phyloP scores from a whole-genome alignment of 2,888 invertebrate species.

The Lasiommata megera region DNA sequence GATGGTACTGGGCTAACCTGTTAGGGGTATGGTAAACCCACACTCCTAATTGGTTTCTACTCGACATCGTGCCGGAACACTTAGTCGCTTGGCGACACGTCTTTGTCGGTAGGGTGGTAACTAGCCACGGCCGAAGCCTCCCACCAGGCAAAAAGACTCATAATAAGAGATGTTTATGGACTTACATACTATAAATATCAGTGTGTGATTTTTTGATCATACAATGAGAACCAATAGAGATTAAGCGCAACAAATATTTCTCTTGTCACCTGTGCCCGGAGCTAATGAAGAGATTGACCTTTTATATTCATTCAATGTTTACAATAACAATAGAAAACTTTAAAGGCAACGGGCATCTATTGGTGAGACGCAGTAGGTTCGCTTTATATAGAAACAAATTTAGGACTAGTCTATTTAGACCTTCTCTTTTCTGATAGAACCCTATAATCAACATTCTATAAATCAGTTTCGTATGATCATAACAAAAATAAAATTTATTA shows the following conservation, averaged over 20 bases:
- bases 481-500: no score
- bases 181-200: neutral
- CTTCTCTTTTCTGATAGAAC: no score
- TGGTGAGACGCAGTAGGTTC: conserved; percentile 35
- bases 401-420: neutral
- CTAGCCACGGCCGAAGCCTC: no score
- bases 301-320: conserved; percentile 44
- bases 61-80: no score
- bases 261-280: conserved; percentile 33
- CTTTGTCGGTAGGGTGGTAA: no score
- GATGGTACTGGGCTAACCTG: no score
- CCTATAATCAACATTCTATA: no score
- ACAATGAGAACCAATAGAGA: conserved; percentile 17
- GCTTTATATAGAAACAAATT: neutral
- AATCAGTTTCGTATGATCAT: no score
- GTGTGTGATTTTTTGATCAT: conserved; percentile 18
- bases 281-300: conserved; percentile 52
- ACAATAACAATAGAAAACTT: conserved; percentile 55
- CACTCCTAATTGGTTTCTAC: no score
- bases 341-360: conserved; percentile 50
- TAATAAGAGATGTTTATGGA: conserved; percentile 28
- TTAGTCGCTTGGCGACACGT: no score
- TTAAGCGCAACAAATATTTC: conserved; percentile 32
- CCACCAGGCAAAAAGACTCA: no score
- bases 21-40: no score